phyloP scores from a whole-genome alignment of 2,113 vertebrate genomes.

The Symphodus melops region DNA sequence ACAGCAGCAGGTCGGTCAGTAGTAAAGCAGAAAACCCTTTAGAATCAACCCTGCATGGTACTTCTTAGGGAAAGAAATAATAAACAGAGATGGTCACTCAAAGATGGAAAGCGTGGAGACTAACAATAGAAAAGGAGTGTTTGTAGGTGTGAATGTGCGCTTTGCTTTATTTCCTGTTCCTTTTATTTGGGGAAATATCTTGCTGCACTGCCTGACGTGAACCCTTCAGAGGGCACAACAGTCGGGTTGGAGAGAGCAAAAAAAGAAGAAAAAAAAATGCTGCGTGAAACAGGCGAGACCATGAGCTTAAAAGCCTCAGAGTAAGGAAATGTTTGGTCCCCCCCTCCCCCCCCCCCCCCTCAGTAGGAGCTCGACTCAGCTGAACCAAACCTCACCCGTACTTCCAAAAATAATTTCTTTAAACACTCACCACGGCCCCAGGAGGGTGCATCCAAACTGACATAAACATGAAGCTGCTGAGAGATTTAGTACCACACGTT shows the following conservation, averaged over 20 bases:
- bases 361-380: slow-evolving; percentile 16
- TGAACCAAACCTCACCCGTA: slow-evolving; percentile 29
- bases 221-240: slow-evolving; percentile 49
- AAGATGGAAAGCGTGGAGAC: slow-evolving; percentile 29
- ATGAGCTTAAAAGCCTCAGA: slow-evolving; percentile 58
- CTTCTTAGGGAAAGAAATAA: too few species aligned
- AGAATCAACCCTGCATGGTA: background rate
- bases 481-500: background rate
- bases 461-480: slow-evolving; percentile 20
- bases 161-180: too few species aligned
- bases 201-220: slow-evolving; percentile 9
- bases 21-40: slow-evolving; percentile 6
- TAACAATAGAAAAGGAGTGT: background rate
- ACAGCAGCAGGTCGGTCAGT: too few species aligned
- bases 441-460: background rate
- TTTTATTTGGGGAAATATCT: slow-evolving; percentile 66
- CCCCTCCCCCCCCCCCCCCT: background rate
- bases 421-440: slow-evolving; percentile 22
- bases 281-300: slow-evolving; percentile 28
- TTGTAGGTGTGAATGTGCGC: too few species aligned
- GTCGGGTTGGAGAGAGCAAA: slow-evolving; percentile 19
- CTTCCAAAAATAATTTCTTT: slow-evolving; percentile 36
- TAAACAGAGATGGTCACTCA: too few species aligned
- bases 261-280: too few species aligned
- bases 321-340: slow-evolving; percentile 27